Conservation (phyloP, 2,113 vertebrate species). For the Elachura formosa region DNA sequence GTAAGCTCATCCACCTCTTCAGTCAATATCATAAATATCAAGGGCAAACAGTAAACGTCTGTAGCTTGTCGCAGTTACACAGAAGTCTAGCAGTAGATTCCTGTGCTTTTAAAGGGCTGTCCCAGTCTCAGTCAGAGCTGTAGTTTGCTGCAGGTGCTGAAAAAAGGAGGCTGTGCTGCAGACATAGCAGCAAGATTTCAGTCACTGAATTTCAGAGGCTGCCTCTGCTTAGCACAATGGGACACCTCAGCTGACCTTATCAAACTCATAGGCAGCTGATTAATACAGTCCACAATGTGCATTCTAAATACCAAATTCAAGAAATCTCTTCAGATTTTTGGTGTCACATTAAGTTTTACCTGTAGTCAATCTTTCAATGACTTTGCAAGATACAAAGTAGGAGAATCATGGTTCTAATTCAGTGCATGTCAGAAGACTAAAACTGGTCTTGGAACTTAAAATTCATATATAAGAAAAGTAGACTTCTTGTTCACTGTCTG, state of each 20-base stretch:
- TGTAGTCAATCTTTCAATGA: not conserved
- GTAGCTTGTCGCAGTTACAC: not conserved
- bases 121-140: not conserved
- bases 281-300: not conserved
- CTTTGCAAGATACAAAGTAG: not conserved
- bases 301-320: not conserved
- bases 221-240: not conserved
- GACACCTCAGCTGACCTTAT: not conserved
- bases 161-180: not conserved
- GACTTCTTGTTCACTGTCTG: not conserved
- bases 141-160: not conserved
- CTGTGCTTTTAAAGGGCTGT: not conserved
- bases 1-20: constrained; percentile 32
- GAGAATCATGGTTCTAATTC: not conserved
- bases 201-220: not conserved
- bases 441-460: not conserved
- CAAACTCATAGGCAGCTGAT: not conserved
- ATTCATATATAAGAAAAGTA: not conserved
- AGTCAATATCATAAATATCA: constrained; percentile 54
- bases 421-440: not conserved
- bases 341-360: not conserved
- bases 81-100: not conserved
- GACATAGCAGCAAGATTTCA: not conserved
- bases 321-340: not conserved
- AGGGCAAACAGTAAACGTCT: constrained; percentile 40